A percentile compares a stretch with the other conserved stretches of the same genome.
These are phyloP conservation scores for Danaus melanippus DNA, from an alignment of 1,140 invertebrate genomes.

Conservation along the genomic window DNA sequence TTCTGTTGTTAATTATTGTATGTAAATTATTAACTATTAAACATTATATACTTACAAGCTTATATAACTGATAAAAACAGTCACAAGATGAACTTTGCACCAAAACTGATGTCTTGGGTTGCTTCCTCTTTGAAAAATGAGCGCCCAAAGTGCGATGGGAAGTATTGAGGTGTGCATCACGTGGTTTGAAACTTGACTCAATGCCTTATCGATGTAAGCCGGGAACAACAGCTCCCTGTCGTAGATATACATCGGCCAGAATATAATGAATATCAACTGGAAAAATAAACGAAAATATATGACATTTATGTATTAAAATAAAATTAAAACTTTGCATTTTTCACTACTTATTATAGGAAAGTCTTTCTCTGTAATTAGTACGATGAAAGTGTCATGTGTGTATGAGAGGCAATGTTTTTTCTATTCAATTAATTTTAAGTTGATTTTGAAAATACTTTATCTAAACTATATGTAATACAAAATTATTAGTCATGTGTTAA, in stretches of 20 bases:
- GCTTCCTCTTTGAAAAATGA: constrained; percentile 27
- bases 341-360: background rate
- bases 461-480: too few relatives aligned
- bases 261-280: constrained; percentile 35
- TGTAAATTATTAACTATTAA: background rate
- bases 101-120: constrained; percentile 22
- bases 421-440: too few relatives aligned
- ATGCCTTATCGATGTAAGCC: constrained; percentile 35
- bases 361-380: too few relatives aligned
- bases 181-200: constrained; percentile 34
- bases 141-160: constrained; percentile 28
- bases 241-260: constrained; percentile 46
- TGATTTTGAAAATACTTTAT: too few relatives aligned
- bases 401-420: too few relatives aligned
- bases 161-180: constrained; percentile 43
- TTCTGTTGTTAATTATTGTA: too few relatives aligned
- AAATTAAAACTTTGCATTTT: background rate
- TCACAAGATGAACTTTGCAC: constrained; percentile 14
- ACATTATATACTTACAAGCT: constrained; percentile 31
- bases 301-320: background rate
- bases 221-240: constrained; percentile 46
- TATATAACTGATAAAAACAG: constrained; percentile 24
- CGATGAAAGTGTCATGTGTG: too few relatives aligned
- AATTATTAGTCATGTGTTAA: too few relatives aligned
- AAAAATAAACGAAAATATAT: constrained; percentile 24